Percentiles rank a stretch among this genome's conserved stretches.
Evolutionary conservation across 2,888 invertebrate genomes (phyloP).

Genomic region (Papilio gigon): DNA sequence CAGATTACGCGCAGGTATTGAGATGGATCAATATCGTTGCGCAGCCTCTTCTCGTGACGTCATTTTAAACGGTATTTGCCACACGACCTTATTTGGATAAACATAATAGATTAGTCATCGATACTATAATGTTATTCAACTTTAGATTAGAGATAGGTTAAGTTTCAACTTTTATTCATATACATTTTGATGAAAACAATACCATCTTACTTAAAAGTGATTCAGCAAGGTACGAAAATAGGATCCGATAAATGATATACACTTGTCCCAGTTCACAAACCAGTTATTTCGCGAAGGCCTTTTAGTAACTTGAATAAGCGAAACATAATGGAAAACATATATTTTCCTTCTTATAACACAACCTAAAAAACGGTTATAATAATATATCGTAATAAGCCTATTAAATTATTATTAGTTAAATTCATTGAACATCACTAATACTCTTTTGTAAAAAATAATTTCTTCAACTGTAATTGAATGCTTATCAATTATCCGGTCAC

Average conservation of each 20-base stretch:
- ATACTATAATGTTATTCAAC: background rate
- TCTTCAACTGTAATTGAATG: slow-evolving; percentile 34
- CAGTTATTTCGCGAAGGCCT: slow-evolving; percentile 2
- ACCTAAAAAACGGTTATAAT: too few relatives aligned
- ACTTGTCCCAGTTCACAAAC: slow-evolving; percentile 19
- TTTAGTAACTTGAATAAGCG: background rate
- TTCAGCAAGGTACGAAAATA: background rate
- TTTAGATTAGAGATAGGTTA: slow-evolving; percentile 3
- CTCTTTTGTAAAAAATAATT: background rate
- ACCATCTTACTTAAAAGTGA: too few relatives aligned
- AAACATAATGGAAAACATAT: background rate
- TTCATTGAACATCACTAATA: background rate
- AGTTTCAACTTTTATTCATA: background rate
- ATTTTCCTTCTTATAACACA: background rate
- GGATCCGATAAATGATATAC: background rate
- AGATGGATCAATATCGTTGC: slow-evolving; percentile 18
- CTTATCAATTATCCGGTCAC: slow-evolving; percentile 41
- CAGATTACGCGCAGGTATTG: background rate
- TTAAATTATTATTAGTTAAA: too few relatives aligned
- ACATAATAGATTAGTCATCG: background rate
- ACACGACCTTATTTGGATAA: background rate
- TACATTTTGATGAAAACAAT: too few relatives aligned
- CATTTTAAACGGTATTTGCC: background rate
- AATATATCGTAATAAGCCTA: too few relatives aligned
- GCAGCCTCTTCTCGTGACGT: slow-evolving; percentile 4